phyloP scores from a whole-genome alignment of 2,113 vertebrate species.

The Ciconia boyciana region DNA sequence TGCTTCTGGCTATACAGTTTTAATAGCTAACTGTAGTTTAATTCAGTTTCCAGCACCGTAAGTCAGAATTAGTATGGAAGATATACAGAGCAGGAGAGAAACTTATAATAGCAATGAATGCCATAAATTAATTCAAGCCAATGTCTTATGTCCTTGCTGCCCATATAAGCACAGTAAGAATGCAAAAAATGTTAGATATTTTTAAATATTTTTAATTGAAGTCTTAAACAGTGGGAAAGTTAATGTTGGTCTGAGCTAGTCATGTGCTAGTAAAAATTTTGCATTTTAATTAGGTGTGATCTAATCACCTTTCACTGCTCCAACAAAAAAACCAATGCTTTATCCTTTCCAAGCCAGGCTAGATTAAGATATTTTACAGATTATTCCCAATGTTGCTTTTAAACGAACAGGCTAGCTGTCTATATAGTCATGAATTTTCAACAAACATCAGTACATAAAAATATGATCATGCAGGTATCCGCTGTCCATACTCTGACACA shows the following conservation, averaged over 20 bases:
- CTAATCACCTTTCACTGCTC: constrained; percentile 48
- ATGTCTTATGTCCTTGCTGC: not conserved
- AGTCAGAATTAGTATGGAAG: not conserved
- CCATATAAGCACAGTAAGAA: not conserved
- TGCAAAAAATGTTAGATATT: constrained; percentile 26
- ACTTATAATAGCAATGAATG: not conserved
- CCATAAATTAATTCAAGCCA: not conserved
- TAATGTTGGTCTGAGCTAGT: not conserved
- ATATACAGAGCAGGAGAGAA: not conserved
- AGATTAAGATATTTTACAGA: not conserved
- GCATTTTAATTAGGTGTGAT: constrained; percentile 59
- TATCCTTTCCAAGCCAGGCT: not conserved
- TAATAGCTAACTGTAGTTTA: not conserved
- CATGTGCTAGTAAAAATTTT: constrained; percentile 7
- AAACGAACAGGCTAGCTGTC: not conserved
- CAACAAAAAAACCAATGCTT: not conserved
- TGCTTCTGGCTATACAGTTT: not conserved
- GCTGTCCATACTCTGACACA: not conserved
- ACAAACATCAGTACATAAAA: not conserved
- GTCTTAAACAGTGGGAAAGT: constrained; percentile 15
- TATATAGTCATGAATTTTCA: not conserved
- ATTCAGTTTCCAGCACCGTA: not conserved
- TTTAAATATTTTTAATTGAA: not conserved
- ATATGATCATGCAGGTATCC: not conserved
- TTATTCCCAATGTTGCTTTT: not conserved